phyloP scores from a whole-genome alignment of 2,113 vertebrate genomes.

The Hiodon alosoides region DNA sequence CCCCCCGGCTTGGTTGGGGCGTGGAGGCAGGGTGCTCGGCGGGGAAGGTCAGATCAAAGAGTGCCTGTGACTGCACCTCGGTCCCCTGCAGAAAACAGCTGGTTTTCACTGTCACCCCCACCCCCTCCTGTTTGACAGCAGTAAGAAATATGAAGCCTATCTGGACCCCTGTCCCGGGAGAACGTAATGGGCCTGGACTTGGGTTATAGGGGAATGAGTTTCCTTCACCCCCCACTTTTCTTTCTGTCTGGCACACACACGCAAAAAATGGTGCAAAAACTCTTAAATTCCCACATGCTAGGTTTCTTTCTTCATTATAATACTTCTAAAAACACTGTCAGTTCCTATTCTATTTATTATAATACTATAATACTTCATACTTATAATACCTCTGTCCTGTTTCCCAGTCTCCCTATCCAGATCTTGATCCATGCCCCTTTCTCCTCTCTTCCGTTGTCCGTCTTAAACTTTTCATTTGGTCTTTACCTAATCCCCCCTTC shows the following conservation, averaged over 20 bases:
- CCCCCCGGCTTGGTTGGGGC: background rate
- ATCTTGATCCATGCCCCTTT: conserved; percentile 28
- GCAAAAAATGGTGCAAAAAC: conserved; percentile 23
- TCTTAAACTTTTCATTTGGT: background rate
- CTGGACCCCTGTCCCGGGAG: conserved; percentile 65
- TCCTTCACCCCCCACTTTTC: background rate
- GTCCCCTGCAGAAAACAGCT: conserved; percentile 64
- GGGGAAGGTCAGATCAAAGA: conserved; percentile 50
- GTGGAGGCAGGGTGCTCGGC: conserved; percentile 17
- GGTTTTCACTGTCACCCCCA: conserved; percentile 58
- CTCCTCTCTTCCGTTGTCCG: conserved; percentile 39
- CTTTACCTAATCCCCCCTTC: background rate
- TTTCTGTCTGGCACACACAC: conserved; percentile 25
- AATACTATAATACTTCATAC: conserved; percentile 18
- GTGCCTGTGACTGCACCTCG: conserved; percentile 21
- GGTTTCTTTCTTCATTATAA: conserved; percentile 49
- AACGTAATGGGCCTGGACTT: conserved; percentile 41
- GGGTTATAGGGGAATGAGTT: background rate
- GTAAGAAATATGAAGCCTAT: conserved; percentile 66
- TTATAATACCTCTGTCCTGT: conserved; percentile 20
- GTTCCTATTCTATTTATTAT: conserved; percentile 12
- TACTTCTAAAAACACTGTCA: conserved; percentile 40
- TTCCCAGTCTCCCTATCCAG: background rate
- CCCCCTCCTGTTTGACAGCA: conserved; percentile 61
- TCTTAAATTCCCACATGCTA: conserved; percentile 50